A percentile compares a stretch with the other conserved stretches of the same genome.
phyloP scores from a whole-genome alignment of 2,113 vertebrate species.

The rabbit (Oryctolagus cuniculus) region mOryCun1.1 NC_091436.1:48063501-48064000 shows the following conservation, averaged over 20 bases:
- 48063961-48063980: not conserved
- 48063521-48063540: conserved; percentile 34
- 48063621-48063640: conserved; percentile 14
- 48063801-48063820: not conserved
- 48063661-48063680: not conserved
- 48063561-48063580: conserved; percentile 56
- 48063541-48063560: conserved; percentile 44
- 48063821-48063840: not conserved
- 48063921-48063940: not conserved
- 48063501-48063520: conserved; percentile 38
- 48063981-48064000: not conserved
- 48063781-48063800: conserved; percentile 38
- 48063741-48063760: not conserved
- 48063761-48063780: conserved; percentile 58
- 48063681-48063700: not conserved
- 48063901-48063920: conserved; percentile 33
- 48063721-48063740: not conserved
- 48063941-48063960: not conserved
- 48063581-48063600: conserved; percentile 56
- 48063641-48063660: not conserved
- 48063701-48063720: not conserved
- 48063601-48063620: conserved; percentile 70
- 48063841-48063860: not conserved
- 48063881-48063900: conserved; percentile 30
- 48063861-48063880: not conserved